A percentile compares a stretch with the other conserved stretches of the same genome.
Evolutionary conservation across 2,113 vertebrate genomes (phyloP).

Genomic region (Excalfactoria chinensis): DNA sequence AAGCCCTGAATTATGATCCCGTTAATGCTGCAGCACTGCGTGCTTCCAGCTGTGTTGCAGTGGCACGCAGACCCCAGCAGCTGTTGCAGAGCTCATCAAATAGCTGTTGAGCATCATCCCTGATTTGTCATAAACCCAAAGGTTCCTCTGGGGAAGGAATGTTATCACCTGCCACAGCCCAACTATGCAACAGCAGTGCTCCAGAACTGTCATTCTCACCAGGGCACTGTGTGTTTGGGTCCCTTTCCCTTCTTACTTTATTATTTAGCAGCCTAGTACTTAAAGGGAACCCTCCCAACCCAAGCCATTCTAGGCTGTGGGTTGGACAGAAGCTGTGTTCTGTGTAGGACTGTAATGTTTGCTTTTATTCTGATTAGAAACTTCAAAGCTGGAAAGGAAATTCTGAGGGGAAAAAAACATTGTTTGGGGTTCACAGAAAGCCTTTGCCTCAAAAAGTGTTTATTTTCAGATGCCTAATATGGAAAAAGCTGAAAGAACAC

Average conservation of each 20-base stretch:
- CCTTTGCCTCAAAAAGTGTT: background rate
- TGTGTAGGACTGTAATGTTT: background rate
- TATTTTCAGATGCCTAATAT: background rate
- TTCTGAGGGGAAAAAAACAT: background rate
- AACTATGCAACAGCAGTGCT: background rate
- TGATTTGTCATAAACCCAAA: conserved; percentile 68
- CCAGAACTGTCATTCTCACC: background rate
- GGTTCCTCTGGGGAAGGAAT: conserved; percentile 54
- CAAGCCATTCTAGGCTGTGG: background rate
- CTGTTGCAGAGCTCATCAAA: conserved; percentile 69
- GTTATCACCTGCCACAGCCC: conserved; percentile 12
- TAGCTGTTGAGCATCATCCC: conserved; percentile 66
- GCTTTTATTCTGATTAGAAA: background rate
- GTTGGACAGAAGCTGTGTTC: background rate
- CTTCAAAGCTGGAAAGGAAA: background rate
- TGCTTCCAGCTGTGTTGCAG: conserved; percentile 70
- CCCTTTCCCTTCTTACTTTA: background rate
- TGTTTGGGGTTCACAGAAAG: background rate
- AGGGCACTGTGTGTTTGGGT: conserved; percentile 1
- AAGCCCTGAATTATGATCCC: conserved; percentile 56
- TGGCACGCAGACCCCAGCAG: conserved; percentile 56
- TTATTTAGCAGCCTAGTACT: background rate
- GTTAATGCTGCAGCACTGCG: conserved; percentile 43
- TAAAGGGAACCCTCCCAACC: too few relatives aligned
- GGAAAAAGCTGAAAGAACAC: background rate